phyloP scores from a whole-genome alignment of 1,140 invertebrate genomes.

The Drosophila serrata region DNA sequence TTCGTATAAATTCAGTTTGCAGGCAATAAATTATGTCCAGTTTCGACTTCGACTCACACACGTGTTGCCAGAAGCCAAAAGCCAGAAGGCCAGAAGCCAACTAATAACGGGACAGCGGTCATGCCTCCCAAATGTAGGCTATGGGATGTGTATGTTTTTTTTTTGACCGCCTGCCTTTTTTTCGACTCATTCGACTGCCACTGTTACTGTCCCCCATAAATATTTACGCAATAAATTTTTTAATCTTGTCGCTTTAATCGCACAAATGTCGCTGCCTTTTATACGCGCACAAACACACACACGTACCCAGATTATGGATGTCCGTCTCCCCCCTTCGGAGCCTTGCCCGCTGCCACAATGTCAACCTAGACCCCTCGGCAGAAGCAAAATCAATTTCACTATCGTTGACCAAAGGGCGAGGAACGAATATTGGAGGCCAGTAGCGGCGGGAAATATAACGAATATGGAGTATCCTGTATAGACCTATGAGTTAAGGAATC shows the following conservation, averaged over 20 bases:
- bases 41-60: slow-evolving; percentile 53
- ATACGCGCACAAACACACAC: slow-evolving; percentile 44
- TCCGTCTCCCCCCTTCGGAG: slow-evolving; percentile 1
- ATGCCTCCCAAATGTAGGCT: slow-evolving; percentile 67
- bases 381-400: slow-evolving; percentile 83
- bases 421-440: not conserved
- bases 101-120: slow-evolving; percentile 76
- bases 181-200: slow-evolving; percentile 40
- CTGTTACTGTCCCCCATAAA: slow-evolving; percentile 79
- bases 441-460: not conserved
- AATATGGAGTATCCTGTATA: slow-evolving; percentile 6
- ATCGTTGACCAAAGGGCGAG: slow-evolving; percentile 64
- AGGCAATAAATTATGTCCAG: slow-evolving; percentile 77
- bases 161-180: slow-evolving; percentile 23
- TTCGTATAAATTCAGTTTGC: slow-evolving; percentile 70
- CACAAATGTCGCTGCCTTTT: slow-evolving; percentile 84
- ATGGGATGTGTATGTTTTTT: slow-evolving; percentile 46
- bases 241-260: slow-evolving; percentile 85
- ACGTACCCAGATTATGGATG: slow-evolving; percentile 53
- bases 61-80: slow-evolving; percentile 33
- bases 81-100: slow-evolving; percentile 46
- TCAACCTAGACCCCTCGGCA: slow-evolving; percentile 62
- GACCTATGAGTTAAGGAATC: not conserved
- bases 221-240: slow-evolving; percentile 86
- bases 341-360: slow-evolving; percentile 7